Evolutionary conservation across 2,113 vertebrate genomes (phyloP).

Genomic region (Chloebia gouldiae): DNA sequence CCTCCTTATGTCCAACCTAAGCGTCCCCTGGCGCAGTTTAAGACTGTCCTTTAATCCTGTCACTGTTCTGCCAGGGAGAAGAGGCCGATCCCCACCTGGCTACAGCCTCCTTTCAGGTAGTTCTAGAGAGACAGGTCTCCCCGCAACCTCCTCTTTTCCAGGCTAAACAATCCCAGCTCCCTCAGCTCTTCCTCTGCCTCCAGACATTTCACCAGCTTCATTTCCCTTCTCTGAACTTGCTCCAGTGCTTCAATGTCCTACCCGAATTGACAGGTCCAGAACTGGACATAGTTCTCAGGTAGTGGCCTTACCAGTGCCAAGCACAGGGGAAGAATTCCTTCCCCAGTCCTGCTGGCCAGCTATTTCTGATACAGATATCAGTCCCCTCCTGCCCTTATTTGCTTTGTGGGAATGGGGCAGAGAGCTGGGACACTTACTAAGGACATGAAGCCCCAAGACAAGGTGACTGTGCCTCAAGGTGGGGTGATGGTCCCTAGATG

Average conservation of each 20-base stretch:
- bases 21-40: accelerated
- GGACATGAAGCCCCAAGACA: accelerated
- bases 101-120: not conserved
- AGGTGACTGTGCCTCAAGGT: not conserved
- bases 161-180: not conserved
- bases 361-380: not conserved
- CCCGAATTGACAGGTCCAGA: not conserved
- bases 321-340: not conserved
- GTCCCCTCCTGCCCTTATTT: not conserved
- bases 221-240: not conserved
- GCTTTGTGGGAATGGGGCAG: accelerated
- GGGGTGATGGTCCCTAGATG: not conserved
- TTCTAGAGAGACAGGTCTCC: not conserved
- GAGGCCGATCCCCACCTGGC: not conserved
- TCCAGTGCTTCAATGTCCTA: not conserved
- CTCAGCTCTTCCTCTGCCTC: not conserved
- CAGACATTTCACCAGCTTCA: not conserved
- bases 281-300: not conserved
- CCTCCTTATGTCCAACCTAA: not conserved
- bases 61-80: not conserved
- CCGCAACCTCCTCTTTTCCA: not conserved
- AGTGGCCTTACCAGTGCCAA: not conserved
- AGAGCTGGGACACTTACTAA: not conserved
- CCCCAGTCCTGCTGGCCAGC: not conserved
- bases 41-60: not conserved